Base-by-base conservation (phyloP, 37 sponge, comb jelly and placozoan species). In the Petrosia ficiformis region DNA sequence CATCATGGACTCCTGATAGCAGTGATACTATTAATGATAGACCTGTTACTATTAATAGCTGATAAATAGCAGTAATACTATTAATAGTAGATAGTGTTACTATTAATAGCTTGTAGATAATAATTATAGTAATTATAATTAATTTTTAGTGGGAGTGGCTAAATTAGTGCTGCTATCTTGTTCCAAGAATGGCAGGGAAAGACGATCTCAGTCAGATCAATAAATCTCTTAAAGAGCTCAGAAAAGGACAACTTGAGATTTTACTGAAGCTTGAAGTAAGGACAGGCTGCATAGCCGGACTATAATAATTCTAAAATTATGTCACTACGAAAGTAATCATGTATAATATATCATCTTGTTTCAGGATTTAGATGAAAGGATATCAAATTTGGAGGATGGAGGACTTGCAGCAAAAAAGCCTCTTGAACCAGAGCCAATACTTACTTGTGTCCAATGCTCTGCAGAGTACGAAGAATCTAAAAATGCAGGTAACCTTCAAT, bases 401-500 rank as follows among this genome's bases (percentile, higher is more conserved):
- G 68, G 59, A 5, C 43, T 34, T 31, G 73, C 44, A 39, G 39
- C 21, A 14, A 35, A 48, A n/a, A 75, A 75, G 39, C 84, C 83
- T 16, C 42, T 35, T 19, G 83, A 44, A 60, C 89, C 89, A 16
- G 89, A 88, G 79, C 71, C 89, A 16, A 78, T 88, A 14, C 84
- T 88, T 1, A 88, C 89, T 4, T 88, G 89, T 44, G 84, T 88
- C 11, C 89, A 88, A 64, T 88, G 89, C 72, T 26, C 33, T 0
- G 64, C 68, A 30, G 89, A 88, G 42, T 88, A 88, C 74, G 78
- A 82, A 74, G 83, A 88, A 65, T 88, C 89, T 21, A 74, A 82
- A 61, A 88, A 88, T 73, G 83, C 79, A 40, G 82, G 82, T 82
- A 56, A 56, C 8, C 10, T 16, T 64, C 65, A 2, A 59, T 59